Evolutionary conservation across 1,140 invertebrate genomes (phyloP).

Genomic region (Trachymyrmex cornetzi): DNA sequence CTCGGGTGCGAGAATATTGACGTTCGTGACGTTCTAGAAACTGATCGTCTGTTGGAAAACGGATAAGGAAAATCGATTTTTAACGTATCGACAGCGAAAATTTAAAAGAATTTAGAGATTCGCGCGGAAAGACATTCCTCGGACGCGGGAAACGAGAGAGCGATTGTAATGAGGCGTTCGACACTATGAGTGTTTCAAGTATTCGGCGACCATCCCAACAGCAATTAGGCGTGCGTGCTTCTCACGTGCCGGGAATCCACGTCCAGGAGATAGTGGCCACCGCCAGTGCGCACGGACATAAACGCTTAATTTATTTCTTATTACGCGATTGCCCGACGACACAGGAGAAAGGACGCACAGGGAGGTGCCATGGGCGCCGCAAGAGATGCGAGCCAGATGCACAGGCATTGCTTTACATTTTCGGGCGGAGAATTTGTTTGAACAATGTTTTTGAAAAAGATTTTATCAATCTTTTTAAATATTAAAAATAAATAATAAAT

Average conservation of each 20-base stretch:
- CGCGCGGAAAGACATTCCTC: background rate
- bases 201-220: background rate
- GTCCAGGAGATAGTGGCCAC: slow-evolving; percentile 30
- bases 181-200: slow-evolving; percentile 20
- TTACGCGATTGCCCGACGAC: slow-evolving; percentile 45
- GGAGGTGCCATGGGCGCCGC: slow-evolving; percentile 21
- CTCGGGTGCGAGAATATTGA: background rate
- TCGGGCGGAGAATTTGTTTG: background rate
- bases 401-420: background rate
- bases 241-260: slow-evolving; percentile 28
- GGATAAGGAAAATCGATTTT: background rate
- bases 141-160: background rate
- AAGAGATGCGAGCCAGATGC: background rate
- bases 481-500: background rate
- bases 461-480: background rate
- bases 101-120: background rate
- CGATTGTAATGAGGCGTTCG: background rate
- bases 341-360: slow-evolving; percentile 23
- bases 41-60: background rate
- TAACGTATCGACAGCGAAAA: background rate
- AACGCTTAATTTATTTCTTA: slow-evolving; percentile 54
- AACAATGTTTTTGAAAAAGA: background rate
- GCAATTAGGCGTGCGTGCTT: slow-evolving; percentile 35
- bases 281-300: slow-evolving; percentile 1
- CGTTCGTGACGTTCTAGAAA: background rate